Evolutionary conservation across 2,888 invertebrate species (phyloP), one percentile per base, ranked within the genome.

Genomic region (Caenorhabditis imperialis): DNA sequence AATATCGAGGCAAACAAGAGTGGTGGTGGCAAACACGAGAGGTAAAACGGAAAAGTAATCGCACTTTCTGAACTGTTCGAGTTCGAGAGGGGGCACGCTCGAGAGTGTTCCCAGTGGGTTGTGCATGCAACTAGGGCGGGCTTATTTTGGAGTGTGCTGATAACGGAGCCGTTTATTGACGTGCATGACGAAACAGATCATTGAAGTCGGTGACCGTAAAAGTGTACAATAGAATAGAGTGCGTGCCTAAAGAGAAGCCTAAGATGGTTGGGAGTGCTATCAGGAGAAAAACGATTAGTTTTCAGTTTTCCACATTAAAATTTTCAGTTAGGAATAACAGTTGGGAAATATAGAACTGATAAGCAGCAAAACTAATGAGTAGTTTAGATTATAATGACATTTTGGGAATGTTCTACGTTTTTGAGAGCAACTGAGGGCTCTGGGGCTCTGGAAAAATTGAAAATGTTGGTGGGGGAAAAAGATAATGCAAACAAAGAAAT

Each of bases 401-500:
- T 30, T 30, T 7, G 7, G 30, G 30, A 7, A 30, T 30, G n/a
- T n/a, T n/a, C n/a, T n/a, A n/a, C n/a, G n/a, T n/a, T n/a, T n/a
- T n/a, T n/a, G n/a, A n/a, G n/a, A n/a, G n/a, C n/a, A n/a, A n/a
- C n/a, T n/a, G n/a, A n/a, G n/a, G n/a, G n/a, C n/a, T n/a, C n/a
- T 30, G 7, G 30, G 30, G 30, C 30, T 6, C 10, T 30, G n/a
- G n/a, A 30, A 30, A 6, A 7, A 6, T 47, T 23, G 50, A 51
- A 57, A 44, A 53, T 67, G 67, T 40, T 57, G 57, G 45, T 67
- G 67, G 57, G 50, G 44, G 10, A 30, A 7, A 30, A 30, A 30
- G 67, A 67, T 67, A 57, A 57, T 57, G 51, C 67, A 67, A 67
- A 67, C 57, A 67, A 67, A 65, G 57, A 35, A 35, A 48, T 40